Conservation (phyloP, 1,140 invertebrate genomes). For the Caenorhabditis tropicalis region DNA sequence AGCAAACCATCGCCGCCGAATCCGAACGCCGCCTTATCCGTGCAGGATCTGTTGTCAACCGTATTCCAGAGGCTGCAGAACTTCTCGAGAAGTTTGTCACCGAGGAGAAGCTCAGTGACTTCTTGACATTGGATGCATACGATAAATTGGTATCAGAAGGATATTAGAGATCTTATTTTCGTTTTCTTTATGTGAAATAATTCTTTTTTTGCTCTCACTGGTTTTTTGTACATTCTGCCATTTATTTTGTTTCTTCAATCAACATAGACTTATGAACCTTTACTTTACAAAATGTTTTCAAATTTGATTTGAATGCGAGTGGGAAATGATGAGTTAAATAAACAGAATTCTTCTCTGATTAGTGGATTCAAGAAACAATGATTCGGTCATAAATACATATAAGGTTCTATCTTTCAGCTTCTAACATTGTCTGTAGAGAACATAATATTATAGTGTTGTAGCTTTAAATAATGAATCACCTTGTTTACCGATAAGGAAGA, state of each 20-base stretch:
- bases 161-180: constrained; percentile 34
- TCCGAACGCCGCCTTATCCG: constrained; percentile 69
- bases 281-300: no score
- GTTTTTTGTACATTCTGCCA: constrained; percentile 39
- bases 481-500: no score
- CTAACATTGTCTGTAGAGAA: no score
- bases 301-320: no score
- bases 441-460: no score
- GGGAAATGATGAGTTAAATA: no score
- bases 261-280: no score
- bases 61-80: constrained; percentile 69
- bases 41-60: constrained; percentile 71
- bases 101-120: constrained; percentile 67
- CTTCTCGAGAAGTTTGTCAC: constrained; percentile 69
- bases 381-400: no score
- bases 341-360: no score
- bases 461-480: no score
- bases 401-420: no score
- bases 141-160: constrained; percentile 71
- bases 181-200: not conserved
- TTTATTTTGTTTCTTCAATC: not conserved
- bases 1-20: constrained; percentile 71
- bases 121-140: constrained; percentile 67
- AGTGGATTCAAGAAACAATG: no score
- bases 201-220: not conserved